Evolutionary conservation across 2,888 invertebrate species (phyloP).

Genomic region (Tipula lateralis): DNA sequence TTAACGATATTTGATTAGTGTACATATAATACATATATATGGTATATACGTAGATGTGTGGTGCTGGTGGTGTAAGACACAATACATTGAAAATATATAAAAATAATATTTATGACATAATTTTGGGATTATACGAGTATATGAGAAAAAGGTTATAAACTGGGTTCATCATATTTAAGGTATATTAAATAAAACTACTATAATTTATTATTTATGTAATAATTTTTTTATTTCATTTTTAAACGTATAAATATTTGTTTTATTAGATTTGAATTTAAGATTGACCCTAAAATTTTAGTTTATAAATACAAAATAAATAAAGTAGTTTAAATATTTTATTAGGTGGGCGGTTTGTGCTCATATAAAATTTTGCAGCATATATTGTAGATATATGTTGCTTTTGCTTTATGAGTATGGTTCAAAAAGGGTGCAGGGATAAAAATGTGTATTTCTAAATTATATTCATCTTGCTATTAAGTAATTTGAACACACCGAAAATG

Average conservation of each 20-base stretch:
- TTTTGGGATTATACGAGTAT: neutral
- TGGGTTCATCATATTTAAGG: conserved; percentile 11
- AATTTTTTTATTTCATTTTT: neutral
- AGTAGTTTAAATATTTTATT: neutral
- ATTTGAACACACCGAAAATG: no score
- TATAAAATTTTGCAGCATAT: no score
- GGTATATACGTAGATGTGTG: neutral
- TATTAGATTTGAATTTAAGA: neutral
- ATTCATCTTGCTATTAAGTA: no score
- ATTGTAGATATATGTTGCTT: no score
- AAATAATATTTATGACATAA: conserved; percentile 11
- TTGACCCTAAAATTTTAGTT: neutral
- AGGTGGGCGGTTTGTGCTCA: no score
- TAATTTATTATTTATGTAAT: conserved; percentile 7
- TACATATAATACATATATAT: neutral
- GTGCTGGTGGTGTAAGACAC: neutral
- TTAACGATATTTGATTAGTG: neutral
- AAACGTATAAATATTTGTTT: neutral
- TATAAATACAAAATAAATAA: neutral
- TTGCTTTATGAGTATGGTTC: neutral
- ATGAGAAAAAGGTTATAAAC: neutral
- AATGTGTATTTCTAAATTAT: no score
- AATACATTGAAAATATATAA: neutral
- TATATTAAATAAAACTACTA: neutral
- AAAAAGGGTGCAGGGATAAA: neutral